Base-by-base conservation (phyloP, 2,888 invertebrate genomes). In the Acrobasis consociella region DNA sequence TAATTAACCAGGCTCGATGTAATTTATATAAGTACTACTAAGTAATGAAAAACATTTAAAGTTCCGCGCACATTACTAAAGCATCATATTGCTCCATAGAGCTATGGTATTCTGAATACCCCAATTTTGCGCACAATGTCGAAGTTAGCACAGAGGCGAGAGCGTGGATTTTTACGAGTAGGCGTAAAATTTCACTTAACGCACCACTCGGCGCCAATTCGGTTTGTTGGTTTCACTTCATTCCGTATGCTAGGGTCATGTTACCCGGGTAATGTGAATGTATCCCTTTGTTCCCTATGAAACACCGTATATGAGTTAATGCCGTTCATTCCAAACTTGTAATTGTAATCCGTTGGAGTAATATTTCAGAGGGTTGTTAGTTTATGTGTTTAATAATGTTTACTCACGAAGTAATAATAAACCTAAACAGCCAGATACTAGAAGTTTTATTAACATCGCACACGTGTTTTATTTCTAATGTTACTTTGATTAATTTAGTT, bases 141-240 rank as follows among this genome's bases (percentile, higher is more conserved):
- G 16, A 56, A 39, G 38, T 56, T 17, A 17, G 42, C 13, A 13
- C 13, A n/a, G 13, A 31, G n/a, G 37, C 66, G 66, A 65, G 72
- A 76, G 76, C 79, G 78, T 79, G 76, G 77, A 83, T 82, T 86
- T 88, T 84, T 85, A 87, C 77, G 83, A 77, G 77, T 72, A 73
- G 74, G 77, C 79, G 82, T 87, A 84, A 87, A 87, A 86, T 87
- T 87, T 87, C 85, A 85, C 83, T 87, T 86, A 80, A 77, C 80
- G 70, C 74, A 74, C 71, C 72, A 70, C 72, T 71, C 73, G 63
- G 74, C 72, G 73, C 77, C 80, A 78, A 80, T 83, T 83, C 77
- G 80, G 78, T 78, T 77, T 78, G 81, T 80, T 77, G 81, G 80
- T 80, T 78, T 80, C 74, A 72, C 78, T 79, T 82, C 80, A 83